Conservation (phyloP, 2,797 vertebrate genomes). For the Lepilemur septentrionalis region DNA sequence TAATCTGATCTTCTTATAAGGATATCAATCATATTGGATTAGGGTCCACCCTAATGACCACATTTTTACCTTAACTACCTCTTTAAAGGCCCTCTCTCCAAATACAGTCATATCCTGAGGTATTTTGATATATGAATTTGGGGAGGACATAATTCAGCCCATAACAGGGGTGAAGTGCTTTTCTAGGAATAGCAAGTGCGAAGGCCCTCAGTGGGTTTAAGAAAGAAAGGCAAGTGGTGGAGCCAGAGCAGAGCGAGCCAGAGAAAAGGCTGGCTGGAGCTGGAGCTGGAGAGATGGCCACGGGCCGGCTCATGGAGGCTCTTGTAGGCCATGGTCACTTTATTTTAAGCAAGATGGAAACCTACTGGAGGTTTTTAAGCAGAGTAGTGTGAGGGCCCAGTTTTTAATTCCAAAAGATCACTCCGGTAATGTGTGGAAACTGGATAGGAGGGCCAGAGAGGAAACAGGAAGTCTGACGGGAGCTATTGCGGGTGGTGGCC, state of each 20-base stretch:
- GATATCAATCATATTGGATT: background rate
- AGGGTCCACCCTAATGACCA: background rate
- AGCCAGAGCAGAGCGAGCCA: background rate
- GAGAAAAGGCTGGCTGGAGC: background rate
- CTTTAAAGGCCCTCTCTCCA: background rate
- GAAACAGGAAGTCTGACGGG: background rate
- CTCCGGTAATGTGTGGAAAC: background rate
- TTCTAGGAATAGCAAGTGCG: background rate
- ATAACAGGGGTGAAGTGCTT: background rate
- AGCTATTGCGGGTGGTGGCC: background rate
- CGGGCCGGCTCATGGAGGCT: background rate
- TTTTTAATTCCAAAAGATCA: background rate
- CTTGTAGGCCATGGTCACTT: background rate
- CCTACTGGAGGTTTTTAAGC: background rate
- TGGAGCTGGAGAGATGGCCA: background rate
- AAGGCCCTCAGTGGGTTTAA: background rate
- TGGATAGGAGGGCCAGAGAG: background rate
- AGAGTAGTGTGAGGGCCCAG: background rate
- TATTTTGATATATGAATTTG: background rate
- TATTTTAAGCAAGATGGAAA: background rate
- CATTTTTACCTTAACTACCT: background rate
- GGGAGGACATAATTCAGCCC: background rate
- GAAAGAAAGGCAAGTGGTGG: background rate
- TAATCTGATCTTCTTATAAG: background rate
- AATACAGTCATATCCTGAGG: background rate